A percentile compares a stretch with the other conserved stretches of the same genome.
phyloP scores from a whole-genome alignment of 2,797 vertebrate genomes.

The Pseudomugil gertrudae region DNA sequence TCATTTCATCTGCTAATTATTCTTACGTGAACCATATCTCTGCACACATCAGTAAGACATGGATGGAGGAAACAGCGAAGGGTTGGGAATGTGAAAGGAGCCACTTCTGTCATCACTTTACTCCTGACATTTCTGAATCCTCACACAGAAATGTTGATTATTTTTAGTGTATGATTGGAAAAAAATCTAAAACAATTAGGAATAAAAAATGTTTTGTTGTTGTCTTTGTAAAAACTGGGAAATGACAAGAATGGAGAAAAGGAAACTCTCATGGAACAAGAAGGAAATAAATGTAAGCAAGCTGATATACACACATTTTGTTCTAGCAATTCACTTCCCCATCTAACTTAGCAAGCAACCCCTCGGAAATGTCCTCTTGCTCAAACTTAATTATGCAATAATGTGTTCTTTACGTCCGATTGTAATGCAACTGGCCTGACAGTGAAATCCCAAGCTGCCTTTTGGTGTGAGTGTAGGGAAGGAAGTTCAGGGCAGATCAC shows the following conservation, averaged over 20 bases:
- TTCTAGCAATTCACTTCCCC: background rate
- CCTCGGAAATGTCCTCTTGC: background rate
- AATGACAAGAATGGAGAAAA: background rate
- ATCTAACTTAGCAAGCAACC: background rate
- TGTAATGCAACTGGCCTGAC: slow-evolving; percentile 19
- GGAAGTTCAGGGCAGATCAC: slow-evolving; percentile 69
- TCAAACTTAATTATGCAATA: slow-evolving; percentile 11
- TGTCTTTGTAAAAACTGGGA: background rate
- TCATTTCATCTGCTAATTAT: no score
- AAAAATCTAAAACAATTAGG: no score
- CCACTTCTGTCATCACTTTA: background rate
- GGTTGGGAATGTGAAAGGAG: background rate
- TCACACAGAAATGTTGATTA: background rate
- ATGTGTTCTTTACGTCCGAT: slow-evolving; percentile 26
- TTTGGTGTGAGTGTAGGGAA: slow-evolving; percentile 47
- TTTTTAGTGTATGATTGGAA: background rate
- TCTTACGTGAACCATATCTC: no score
- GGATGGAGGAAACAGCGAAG: background rate
- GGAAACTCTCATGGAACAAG: slow-evolving; percentile 12
- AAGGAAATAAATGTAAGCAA: slow-evolving; percentile 1
- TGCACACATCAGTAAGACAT: background rate
- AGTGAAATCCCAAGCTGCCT: slow-evolving; percentile 12
- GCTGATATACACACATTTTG: background rate
- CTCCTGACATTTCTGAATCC: background rate
- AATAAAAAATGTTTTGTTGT: background rate